Evolutionary conservation across 2,888 invertebrate genomes (phyloP).

Genomic region (Cecidostiba fungosa): DNA sequence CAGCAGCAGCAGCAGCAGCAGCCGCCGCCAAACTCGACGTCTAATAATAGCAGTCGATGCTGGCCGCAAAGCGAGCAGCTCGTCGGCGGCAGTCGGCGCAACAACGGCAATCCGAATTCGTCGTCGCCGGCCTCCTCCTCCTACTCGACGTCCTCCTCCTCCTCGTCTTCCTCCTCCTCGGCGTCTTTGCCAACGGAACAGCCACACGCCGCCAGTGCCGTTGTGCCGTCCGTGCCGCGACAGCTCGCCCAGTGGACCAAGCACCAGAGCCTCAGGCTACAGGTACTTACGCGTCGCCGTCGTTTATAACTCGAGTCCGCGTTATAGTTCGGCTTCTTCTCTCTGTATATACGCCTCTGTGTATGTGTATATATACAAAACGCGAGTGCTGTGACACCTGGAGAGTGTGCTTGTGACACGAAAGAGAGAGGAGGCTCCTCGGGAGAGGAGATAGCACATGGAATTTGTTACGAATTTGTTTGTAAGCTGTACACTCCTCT

Average conservation of each 20-base stretch:
- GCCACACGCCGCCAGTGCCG: slow-evolving; percentile 28
- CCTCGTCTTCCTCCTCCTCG: slow-evolving; percentile 67
- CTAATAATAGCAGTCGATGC: slow-evolving; percentile 77
- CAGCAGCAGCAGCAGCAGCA: slow-evolving; percentile 66
- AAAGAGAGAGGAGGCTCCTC: not conserved
- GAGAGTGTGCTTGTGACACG: not conserved
- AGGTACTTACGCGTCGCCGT: slow-evolving; percentile 69
- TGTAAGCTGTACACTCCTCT: slow-evolving; percentile 55
- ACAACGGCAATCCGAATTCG: slow-evolving; percentile 36
- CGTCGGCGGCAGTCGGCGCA: not conserved
- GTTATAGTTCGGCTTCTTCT: not conserved
- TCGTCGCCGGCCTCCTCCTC: slow-evolving; percentile 67
- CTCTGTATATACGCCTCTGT: not conserved
- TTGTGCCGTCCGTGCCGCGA: slow-evolving; percentile 71
- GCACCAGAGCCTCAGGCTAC: slow-evolving; percentile 77
- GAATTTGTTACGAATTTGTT: slow-evolving; percentile 63
- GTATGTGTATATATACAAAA: not conserved
- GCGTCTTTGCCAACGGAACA: slow-evolving; percentile 18
- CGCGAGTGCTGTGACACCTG: slow-evolving; percentile 3
- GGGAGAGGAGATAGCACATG: slow-evolving; percentile 46
- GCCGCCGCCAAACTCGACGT: slow-evolving; percentile 72
- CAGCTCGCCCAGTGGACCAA: slow-evolving; percentile 78
- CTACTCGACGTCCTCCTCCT: slow-evolving; percentile 63
- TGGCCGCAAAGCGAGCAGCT: slow-evolving; percentile 67
- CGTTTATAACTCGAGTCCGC: not conserved